These are phyloP conservation scores for Drosophila willistoni DNA, from an alignment of 1,140 invertebrate species.

Conservation along the genomic window DNA sequence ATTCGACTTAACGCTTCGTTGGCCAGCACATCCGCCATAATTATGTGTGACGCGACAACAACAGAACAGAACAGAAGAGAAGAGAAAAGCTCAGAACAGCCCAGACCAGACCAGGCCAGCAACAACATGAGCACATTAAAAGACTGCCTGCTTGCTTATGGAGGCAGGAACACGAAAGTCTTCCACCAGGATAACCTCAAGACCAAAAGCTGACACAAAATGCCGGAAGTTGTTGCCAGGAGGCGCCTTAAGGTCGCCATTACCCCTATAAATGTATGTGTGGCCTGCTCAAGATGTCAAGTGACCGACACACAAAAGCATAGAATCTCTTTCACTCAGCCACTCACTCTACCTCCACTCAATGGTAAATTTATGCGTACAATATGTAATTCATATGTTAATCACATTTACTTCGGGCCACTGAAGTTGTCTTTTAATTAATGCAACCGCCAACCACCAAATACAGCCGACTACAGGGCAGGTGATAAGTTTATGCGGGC, in stretches of 20 bases:
- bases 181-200: conserved; percentile 41
- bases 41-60: conserved; percentile 78
- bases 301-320: conserved; percentile 57
- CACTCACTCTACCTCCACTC: conserved; percentile 25
- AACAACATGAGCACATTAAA: conserved; percentile 14
- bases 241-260: conserved; percentile 69
- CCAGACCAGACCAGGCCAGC: conserved; percentile 47
- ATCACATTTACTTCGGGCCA: conserved; percentile 51
- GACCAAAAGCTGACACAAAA: conserved; percentile 29
- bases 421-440: conserved; percentile 67
- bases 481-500: conserved; percentile 16
- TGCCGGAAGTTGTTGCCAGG: conserved; percentile 60
- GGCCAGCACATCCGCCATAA: conserved; percentile 78
- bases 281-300: conserved; percentile 72
- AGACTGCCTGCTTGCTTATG: background rate
- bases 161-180: background rate
- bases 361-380: conserved; percentile 78
- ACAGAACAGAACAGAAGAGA: conserved; percentile 56
- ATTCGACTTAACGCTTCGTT: conserved; percentile 79
- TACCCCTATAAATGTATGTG: background rate
- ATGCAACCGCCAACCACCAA: conserved; percentile 48
- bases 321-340: background rate
- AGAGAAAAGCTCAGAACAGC: conserved; percentile 46
- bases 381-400: conserved; percentile 80
- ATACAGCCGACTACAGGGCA: conserved; percentile 48